Conservation (phyloP, 2,888 invertebrate genomes). For the Callyntrura sp. region DNA sequence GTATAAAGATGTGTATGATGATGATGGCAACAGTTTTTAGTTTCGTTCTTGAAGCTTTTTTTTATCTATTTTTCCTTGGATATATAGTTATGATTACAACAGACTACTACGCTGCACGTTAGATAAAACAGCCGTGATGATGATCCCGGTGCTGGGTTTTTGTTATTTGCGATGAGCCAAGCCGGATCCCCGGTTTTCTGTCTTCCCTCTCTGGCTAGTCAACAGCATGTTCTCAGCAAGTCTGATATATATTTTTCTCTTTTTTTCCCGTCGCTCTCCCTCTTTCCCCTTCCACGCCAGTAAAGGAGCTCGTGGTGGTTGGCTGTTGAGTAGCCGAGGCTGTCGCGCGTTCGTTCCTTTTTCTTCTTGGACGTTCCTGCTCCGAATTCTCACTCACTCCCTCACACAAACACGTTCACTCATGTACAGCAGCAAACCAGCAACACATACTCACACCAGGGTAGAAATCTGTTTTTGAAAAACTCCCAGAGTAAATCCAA, state of each 20-base stretch:
- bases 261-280: background rate
- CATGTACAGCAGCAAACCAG: slow-evolving; percentile 23
- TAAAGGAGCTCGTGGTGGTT: slow-evolving; percentile 57
- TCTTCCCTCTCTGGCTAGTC: background rate
- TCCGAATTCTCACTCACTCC: slow-evolving; percentile 8
- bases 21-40: background rate
- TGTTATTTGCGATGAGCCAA: slow-evolving; percentile 71
- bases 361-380: slow-evolving; percentile 25
- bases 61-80: background rate
- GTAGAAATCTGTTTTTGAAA: background rate
- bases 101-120: too few species aligned
- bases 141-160: slow-evolving; percentile 25
- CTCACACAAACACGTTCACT: slow-evolving; percentile 44
- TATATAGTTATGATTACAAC: slow-evolving; percentile 8
- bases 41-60: slow-evolving; percentile 16
- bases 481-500: background rate
- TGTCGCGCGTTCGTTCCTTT: slow-evolving; percentile 57
- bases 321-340: slow-evolving; percentile 53
- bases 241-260: slow-evolving; percentile 43
- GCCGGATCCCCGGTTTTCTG: slow-evolving; percentile 72
- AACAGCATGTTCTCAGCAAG: slow-evolving; percentile 40
- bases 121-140: background rate
- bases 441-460: slow-evolving; percentile 8
- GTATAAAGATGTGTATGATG: too few species aligned
- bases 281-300: background rate